Evolutionary conservation across 2,113 vertebrate genomes (phyloP), one percentile per base, ranked within the genome.

Genomic region (Takifugu flavidus): DNA sequence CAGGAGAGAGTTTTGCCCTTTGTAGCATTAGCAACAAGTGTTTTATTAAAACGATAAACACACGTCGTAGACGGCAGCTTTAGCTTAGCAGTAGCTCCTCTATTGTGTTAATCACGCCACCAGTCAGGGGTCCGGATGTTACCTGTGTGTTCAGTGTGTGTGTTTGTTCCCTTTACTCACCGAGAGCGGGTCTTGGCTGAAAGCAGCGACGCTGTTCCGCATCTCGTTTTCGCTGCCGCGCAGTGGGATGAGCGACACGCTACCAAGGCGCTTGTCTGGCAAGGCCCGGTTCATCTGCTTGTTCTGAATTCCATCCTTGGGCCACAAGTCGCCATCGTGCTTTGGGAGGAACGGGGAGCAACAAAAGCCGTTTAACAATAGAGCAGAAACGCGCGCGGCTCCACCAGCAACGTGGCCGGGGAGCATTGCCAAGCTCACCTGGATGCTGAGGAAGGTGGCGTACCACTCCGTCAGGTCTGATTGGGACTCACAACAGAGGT

Each of bases 161-260:
- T 20, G 88, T 91, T 91, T 90, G 75, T 82, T 46, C 58, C 64
- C 73, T 75, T 62, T 65, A 94, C 95, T 96, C 94, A 98, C 96
- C 51, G 93, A 89, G 69, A 96, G 89, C 1, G 91, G 87, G 80
- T 96, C 94, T 3, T 93, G 75, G 49, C 92, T 78, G 63, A 95
- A 95, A 82, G 95, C 93, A 1, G 95, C 95, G 55, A 98, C 94
- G 20, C 95, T 98, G 88, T 90, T 95, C 88, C 96, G 92, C 92
- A 98, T 97, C 82, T 98, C 96, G 4, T 93, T 95, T 83, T 97
- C 96, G 49, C 78, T 93, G 86, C 96, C 96, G 5, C 96, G 92
- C 67, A 98, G 88, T 0, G 96, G 96, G 75, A 98, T 98, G 77
- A 98, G 89, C 0, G 95, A 95, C 65, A 96, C 83, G 29, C 94